Base-by-base conservation (phyloP, 2,888 invertebrate species). In the Trachelus iudaicus region DNA sequence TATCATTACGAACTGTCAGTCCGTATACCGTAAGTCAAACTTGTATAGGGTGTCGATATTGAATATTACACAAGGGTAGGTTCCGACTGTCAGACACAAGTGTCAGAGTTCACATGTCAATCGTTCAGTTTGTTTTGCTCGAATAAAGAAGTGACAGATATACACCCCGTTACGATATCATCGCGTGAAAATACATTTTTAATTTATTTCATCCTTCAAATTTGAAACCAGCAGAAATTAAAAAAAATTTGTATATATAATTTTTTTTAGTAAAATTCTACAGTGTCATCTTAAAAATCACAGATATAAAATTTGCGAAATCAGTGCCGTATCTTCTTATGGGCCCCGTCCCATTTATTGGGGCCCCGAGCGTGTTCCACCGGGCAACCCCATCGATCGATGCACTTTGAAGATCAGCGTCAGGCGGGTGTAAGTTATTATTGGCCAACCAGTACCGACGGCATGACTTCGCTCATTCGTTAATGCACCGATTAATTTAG, bases 21-120 rank as follows among this genome's bases (percentile, higher is more conserved):
- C 56, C 9, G 9, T 56, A 56, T 23, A 1, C 6, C 56, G 23
- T 23, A 56, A 56, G 56, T 56, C 56, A 56, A 56, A 56, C 56
- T 40, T 40, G 6, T 56, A 56, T 9, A 23, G 56, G 56, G 56
- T 56, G 56, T 56, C 56, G 23, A 23, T 56, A 56, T 56, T 56
- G 56, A 23, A 56, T 56, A 56, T 23, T 56, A 56, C 9, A 56
- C 23, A 9, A 56, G 56, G 56, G 56, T 56, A 2, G 23, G 6
- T 56, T 56, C 56, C 23, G 82, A 78, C 82, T 87, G 87, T 87
- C 88, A 86, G 79, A 73, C 82, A 82, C 89, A 88, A 87, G 85
- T 87, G 89, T 81, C 77, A 77, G 82, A 82, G 85, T 91, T 91
- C 89, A 85, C 90, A 90, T 85, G 90, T 90, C 90, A 90, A 90